phyloP scores from a whole-genome alignment of 2,888 invertebrate genomes.

The Aphrophora alni region DNA sequence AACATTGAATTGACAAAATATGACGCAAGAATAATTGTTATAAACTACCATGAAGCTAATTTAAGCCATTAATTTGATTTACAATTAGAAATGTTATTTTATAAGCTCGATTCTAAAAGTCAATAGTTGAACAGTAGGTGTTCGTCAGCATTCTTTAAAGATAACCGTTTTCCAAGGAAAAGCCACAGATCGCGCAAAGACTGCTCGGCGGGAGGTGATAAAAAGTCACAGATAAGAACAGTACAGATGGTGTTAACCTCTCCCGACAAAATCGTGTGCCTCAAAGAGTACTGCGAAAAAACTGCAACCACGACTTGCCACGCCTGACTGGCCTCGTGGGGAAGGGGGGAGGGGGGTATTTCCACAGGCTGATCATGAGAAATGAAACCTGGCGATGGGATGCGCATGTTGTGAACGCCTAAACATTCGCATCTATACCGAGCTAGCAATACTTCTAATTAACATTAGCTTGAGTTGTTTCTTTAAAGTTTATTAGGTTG shows the following conservation, averaged over 20 bases:
- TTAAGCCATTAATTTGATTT: too few relatives aligned
- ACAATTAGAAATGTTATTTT: too few relatives aligned
- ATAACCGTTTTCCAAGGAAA: background rate
- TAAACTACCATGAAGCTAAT: too few relatives aligned
- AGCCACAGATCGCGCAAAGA: background rate
- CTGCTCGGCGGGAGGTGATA: background rate
- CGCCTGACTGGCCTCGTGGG: background rate
- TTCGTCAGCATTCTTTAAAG: too few relatives aligned
- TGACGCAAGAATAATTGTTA: too few relatives aligned
- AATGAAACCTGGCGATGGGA: background rate
- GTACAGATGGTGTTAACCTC: background rate
- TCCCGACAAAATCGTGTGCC: conserved; percentile 9
- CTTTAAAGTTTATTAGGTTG: background rate
- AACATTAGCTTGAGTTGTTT: background rate
- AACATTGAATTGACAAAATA: too few relatives aligned
- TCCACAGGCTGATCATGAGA: conserved; percentile 1
- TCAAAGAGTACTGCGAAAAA: conserved; percentile 1
- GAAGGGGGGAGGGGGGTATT: background rate
- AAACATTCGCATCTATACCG: background rate
- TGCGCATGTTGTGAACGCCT: background rate
- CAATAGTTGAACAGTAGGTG: too few relatives aligned
- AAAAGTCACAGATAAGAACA: background rate
- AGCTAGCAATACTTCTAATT: background rate
- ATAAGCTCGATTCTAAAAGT: too few relatives aligned
- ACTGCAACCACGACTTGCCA: background rate